These are phyloP conservation scores for Oceanodroma tethys DNA, from an alignment of 2,113 vertebrate species.

Conservation along the genomic window DNA sequence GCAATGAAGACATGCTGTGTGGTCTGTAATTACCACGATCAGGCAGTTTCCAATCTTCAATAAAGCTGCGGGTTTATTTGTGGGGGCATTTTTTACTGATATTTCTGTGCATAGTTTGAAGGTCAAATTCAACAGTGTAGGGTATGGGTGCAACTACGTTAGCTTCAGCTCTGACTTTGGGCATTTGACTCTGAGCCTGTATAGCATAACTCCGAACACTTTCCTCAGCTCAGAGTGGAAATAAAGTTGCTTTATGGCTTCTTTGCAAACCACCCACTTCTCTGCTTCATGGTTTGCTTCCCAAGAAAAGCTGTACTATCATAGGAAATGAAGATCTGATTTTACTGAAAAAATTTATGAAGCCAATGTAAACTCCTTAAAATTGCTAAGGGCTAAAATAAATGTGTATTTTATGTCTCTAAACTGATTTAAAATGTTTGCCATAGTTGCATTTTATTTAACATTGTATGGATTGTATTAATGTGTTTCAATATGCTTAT, in stretches of 20 bases:
- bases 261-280: background rate
- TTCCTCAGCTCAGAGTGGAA: background rate
- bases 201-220: background rate
- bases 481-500: background rate
- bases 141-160: background rate
- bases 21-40: conserved; percentile 17
- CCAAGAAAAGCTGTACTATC: background rate
- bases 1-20: background rate
- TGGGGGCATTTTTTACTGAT: background rate
- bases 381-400: background rate
- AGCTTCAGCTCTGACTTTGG: background rate
- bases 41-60: background rate
- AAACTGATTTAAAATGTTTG: background rate
- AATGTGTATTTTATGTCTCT: background rate
- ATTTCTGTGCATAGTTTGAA: background rate
- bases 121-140: background rate
- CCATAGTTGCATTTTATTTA: background rate
- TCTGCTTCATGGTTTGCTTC: background rate
- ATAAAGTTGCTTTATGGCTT: background rate
- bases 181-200: background rate
- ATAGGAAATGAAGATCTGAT: background rate
- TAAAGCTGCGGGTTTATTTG: background rate
- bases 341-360: background rate
- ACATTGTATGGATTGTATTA: background rate
- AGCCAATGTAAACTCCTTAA: background rate